These are phyloP conservation scores for Schizopygopsis pylzovi DNA, from an alignment of 2,797 vertebrate species.

Conservation along the genomic window DNA sequence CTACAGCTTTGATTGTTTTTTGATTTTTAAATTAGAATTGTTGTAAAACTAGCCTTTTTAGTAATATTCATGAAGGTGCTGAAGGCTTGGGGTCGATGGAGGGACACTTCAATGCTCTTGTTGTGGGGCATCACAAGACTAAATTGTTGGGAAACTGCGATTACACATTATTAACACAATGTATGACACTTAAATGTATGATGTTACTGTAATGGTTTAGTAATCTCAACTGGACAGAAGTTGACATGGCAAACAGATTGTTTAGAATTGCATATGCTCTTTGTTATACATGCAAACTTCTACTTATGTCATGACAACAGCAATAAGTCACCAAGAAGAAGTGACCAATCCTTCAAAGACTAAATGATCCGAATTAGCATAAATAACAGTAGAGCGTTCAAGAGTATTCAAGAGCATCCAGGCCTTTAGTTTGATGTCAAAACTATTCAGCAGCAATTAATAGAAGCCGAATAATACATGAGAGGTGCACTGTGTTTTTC, in stretches of 20 bases:
- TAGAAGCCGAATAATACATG: neutral
- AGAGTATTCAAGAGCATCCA: neutral
- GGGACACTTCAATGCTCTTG: neutral
- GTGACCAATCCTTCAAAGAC: neutral
- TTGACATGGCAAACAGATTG: neutral
- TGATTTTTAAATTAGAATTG: neutral
- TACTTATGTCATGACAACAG: conserved; percentile 59
- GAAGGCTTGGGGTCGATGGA: neutral
- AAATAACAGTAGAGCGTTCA: neutral
- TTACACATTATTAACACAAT: neutral
- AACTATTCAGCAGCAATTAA: neutral
- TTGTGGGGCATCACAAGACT: neutral
- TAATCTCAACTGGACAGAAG: neutral
- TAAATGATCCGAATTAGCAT: neutral
- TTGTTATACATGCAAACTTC: conserved; percentile 29
- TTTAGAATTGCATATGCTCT: conserved; percentile 17
- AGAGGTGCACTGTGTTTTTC: neutral
- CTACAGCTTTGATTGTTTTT: no score
- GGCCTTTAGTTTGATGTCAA: neutral
- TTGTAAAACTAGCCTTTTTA: neutral
- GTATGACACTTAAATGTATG: neutral
- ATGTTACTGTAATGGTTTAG: neutral
- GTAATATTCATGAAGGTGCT: neutral
- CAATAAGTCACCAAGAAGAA: conserved; percentile 18
- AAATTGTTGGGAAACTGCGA: neutral